Percentiles rank a stretch among this genome's conserved stretches.
phyloP scores from a whole-genome alignment of 2,888 invertebrate genomes.

The Drosophila macrothrix region DNA sequence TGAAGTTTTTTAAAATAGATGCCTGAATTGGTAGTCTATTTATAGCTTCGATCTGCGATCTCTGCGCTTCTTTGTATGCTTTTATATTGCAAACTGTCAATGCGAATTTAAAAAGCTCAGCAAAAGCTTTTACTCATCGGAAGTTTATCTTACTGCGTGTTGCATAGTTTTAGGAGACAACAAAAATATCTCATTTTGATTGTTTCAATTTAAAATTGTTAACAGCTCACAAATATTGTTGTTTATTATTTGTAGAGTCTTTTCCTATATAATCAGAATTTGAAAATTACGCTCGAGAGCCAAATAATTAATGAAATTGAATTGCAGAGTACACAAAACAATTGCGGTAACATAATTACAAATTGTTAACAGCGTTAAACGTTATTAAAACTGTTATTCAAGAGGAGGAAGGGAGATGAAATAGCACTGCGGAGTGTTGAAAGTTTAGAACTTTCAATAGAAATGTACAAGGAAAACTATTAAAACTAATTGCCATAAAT shows the following conservation, averaged over 20 bases:
- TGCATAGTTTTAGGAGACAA: slow-evolving; percentile 42
- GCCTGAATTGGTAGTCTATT: neutral
- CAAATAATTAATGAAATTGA: slow-evolving; percentile 14
- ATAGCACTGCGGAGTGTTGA: slow-evolving; percentile 13
- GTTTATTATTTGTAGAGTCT: neutral
- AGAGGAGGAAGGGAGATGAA: neutral
- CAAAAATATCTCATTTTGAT: neutral
- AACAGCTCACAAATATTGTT: neutral
- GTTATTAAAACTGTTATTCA: slow-evolving; percentile 40
- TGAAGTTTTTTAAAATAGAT: neutral
- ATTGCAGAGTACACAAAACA: slow-evolving; percentile 19
- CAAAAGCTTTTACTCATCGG: neutral
- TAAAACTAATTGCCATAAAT: slow-evolving; percentile 80
- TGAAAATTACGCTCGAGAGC: neutral
- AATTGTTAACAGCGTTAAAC: slow-evolving; percentile 61
- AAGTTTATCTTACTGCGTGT: accelerated
- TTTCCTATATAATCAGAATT: neutral
- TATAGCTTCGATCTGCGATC: neutral
- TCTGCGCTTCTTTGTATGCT: neutral
- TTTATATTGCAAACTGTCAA: neutral
- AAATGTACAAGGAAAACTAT: slow-evolving; percentile 74
- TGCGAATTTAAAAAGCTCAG: neutral
- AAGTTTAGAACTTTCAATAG: slow-evolving; percentile 64
- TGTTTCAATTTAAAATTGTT: neutral
- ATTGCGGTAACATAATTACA: slow-evolving; percentile 51